phyloP scores from a whole-genome alignment of 2,888 invertebrate genomes.

The Volucella zonaria region DNA sequence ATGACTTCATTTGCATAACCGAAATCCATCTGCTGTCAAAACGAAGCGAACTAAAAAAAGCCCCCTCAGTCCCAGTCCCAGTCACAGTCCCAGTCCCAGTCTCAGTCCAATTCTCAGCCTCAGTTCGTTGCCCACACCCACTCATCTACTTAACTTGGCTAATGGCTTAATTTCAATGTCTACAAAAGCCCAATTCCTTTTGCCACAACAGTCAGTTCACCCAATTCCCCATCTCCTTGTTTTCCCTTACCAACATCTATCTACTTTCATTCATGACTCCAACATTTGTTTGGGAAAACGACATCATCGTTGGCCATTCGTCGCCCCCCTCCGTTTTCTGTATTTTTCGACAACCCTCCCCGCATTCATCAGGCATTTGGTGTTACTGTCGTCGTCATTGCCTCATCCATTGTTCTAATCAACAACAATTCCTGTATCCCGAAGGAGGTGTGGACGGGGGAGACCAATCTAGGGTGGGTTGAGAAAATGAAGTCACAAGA shows the following conservation, averaged over 20 bases:
- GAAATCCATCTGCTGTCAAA: slow-evolving; percentile 74
- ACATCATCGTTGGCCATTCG: slow-evolving; percentile 53
- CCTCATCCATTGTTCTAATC: slow-evolving; percentile 70
- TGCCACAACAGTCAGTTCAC: slow-evolving; percentile 33
- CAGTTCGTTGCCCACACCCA: not conserved
- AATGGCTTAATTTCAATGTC: slow-evolving; percentile 73
- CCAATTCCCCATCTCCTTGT: not conserved
- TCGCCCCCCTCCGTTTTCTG: slow-evolving; percentile 17
- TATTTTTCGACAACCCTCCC: slow-evolving; percentile 31
- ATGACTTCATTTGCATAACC: slow-evolving; percentile 71
- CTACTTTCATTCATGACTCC: slow-evolving; percentile 48
- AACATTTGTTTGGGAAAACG: slow-evolving; percentile 49
- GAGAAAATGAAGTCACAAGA: slow-evolving; percentile 45
- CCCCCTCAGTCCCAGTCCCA: not conserved
- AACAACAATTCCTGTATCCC: slow-evolving; percentile 57
- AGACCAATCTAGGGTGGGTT: slow-evolving; percentile 11
- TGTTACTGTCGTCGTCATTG: slow-evolving; percentile 46
- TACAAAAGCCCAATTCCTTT: slow-evolving; percentile 70
- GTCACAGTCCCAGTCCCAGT: not conserved
- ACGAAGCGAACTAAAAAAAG: slow-evolving; percentile 25
- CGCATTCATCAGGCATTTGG: slow-evolving; percentile 25
- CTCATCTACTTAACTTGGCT: slow-evolving; percentile 64
- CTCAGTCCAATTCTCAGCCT: not conserved
- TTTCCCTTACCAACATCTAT: not conserved
- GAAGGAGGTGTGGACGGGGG: slow-evolving; percentile 4